These are phyloP conservation scores for Trissoscelio sp. DNA, from an alignment of 2,888 invertebrate genomes.

Conservation along the genomic window DNA sequence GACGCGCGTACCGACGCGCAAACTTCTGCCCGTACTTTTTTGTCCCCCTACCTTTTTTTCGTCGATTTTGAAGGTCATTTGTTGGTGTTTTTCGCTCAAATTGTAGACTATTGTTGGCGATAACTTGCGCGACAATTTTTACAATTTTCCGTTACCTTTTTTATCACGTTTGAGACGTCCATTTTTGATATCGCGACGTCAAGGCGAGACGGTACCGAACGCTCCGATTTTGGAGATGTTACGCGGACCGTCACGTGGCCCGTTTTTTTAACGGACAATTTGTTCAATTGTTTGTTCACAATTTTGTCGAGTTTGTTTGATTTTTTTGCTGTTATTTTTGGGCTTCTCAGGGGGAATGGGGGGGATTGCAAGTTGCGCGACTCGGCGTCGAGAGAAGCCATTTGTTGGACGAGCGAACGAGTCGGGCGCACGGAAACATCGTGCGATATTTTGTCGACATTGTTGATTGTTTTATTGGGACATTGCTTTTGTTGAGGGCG, in stretches of 20 bases:
- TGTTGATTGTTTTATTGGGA: neutral
- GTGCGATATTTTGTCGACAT: neutral
- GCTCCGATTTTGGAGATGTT: constrained; percentile 49
- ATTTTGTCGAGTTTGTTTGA: neutral
- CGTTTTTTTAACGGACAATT: neutral
- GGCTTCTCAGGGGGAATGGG: neutral
- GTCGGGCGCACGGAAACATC: neutral
- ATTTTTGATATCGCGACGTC: constrained; percentile 12
- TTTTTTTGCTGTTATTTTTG: neutral
- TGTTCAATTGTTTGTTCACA: neutral
- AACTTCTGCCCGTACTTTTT: neutral
- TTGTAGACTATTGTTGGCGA: neutral
- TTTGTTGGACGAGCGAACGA: constrained; percentile 17
- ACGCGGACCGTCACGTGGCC: constrained; percentile 40
- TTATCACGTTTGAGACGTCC: constrained; percentile 2
- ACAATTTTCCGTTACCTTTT: neutral
- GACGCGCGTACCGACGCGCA: constrained; percentile 42
- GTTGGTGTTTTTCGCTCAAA: neutral
- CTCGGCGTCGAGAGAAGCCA: constrained; percentile 36
- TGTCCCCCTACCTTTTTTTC: neutral
- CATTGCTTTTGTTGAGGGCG: neutral
- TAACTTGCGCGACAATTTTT: neutral
- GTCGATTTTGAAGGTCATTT: neutral
- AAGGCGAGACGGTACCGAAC: constrained; percentile 3
- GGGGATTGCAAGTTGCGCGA: constrained; percentile 14